Evolutionary conservation across 2,797 vertebrate species (phyloP), one percentile per base, ranked within the genome.

Genomic region (Platalea minor): DNA sequence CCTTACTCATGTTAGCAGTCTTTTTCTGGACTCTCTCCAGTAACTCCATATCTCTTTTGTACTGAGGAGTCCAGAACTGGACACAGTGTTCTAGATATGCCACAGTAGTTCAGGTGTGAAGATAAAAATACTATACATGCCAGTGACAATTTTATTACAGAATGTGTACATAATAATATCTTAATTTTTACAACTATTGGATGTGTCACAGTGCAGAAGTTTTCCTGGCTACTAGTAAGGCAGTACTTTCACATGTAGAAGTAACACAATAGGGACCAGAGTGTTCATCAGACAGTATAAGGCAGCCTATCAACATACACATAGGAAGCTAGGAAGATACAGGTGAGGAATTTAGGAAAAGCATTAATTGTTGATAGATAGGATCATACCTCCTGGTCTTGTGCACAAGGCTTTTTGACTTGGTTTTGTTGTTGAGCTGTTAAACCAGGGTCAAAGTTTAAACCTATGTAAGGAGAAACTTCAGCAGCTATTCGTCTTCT

Each of bases 121-220:
- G 28, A 60, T 76, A 77, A 91, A 92, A 89, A 56, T 85, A 89
- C 61, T 89, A 84, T 15, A 41, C 35, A 43, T 37, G 12, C 24
- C 46, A 88, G 26, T 68, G 23, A 68, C 31, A 87, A 46, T 86
- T 45, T 63, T 72, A 43, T 69, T 64, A 15, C 9, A 85, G 26
- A 37, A 60, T 64, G 67, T 67, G 3, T 60, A 81, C 4, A 2
- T 17, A 79, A 74, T 14, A 82, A 39, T 41, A 23, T 25, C 21
- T 41, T 95, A 10, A 89, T 86, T 94, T 95, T 96, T 93, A 63
- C 24, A 93, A 50, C 4, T 77, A n/a, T 28, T 91, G 26, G 26
- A 76, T 87, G 23, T 26, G 53, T 51, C 57, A 54, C 25, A 78
- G 39, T 43, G 24, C 8, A 57, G 19, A 82, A n/a, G 14, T 75